Evolutionary conservation across 2,797 vertebrate species (phyloP), one percentile per base, ranked within the genome.

Genomic region (Poeciliopsis gracilis): DNA sequence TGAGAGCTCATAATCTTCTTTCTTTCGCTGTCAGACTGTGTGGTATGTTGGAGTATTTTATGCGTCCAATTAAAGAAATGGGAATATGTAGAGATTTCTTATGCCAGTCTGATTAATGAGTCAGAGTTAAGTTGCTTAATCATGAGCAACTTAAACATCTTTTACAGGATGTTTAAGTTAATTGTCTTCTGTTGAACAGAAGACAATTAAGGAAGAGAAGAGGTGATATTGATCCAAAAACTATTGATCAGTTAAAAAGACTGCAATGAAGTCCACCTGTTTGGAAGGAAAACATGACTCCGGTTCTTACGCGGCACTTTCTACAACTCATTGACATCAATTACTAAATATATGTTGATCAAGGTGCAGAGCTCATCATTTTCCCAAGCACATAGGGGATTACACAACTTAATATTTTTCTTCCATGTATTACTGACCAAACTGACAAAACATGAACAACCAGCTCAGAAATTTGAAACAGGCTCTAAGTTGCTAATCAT

Each of bases 371-470:
- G 43, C 67, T 79, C 59, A 66, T 25, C 75, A 69, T 83, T 76
- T 67, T 75, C 70, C 57, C 8, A 61, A 82, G 76, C 79, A 81
- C 77, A 25, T 43, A 45, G 41, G 11, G 28, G 11, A 23, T 33
- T 3, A 18, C 16, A 55, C 81, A 59, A 61, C 41, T 61, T 55
- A 74, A 87, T 75, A 75, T 89, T 79, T 83, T 81, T 87, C 84
- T 76, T 74, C 38, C 28, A 70, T 12, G 28, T 82, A 63, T 63
- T 78, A 85, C 88, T 90, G 85, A 89, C 43, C 67, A 33, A 70
- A 73, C n/a, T 28, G 83, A 82, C 30, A 69, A 46, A 69, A 11
- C 76, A 30, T 0, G 36, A 67, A 78, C 80, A 81, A 78, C 83
- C 70, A 79, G 46, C 83, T 75, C 73, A 28, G n/a, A 46, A 86